These are phyloP conservation scores for Sycophila texana DNA, from an alignment of 2,888 invertebrate species.

Conservation along the genomic window DNA sequence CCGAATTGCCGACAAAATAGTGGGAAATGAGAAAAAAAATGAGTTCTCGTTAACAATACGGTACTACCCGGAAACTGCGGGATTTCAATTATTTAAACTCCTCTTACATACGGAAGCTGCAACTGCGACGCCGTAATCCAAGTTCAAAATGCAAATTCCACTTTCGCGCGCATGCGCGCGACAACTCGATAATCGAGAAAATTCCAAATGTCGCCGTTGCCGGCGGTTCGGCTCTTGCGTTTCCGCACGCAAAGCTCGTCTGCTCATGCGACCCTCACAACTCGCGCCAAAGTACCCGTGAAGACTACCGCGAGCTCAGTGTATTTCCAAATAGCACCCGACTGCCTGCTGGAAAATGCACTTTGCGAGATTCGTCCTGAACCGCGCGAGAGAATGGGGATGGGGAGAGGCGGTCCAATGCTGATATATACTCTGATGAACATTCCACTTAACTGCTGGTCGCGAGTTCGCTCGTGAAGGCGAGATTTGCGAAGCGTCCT, in stretches of 20 bases:
- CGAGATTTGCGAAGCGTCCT: background rate
- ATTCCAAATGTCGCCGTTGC: background rate
- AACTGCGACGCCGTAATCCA: too few relatives aligned
- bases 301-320: background rate
- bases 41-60: too few relatives aligned
- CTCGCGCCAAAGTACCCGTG: background rate
- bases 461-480: background rate
- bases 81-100: too few relatives aligned
- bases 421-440: slow-evolving; percentile 46
- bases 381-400: background rate
- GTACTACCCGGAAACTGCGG: too few relatives aligned
- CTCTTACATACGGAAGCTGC: too few relatives aligned
- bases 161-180: too few relatives aligned
- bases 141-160: too few relatives aligned
- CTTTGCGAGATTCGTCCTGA: slow-evolving; percentile 35
- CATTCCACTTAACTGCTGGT: slow-evolving; percentile 46
- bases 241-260: background rate
- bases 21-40: too few relatives aligned
- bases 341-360: slow-evolving; percentile 35
- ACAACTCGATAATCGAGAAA: too few relatives aligned
- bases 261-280: too few relatives aligned
- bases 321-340: slow-evolving; percentile 30
- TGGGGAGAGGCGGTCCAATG: background rate
- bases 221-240: background rate
- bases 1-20: too few relatives aligned